Percentiles rank a stretch among this genome's conserved stretches.
Conservation (phyloP, 2,888 invertebrate genomes). For the Platycheirus rosarum region DNA sequence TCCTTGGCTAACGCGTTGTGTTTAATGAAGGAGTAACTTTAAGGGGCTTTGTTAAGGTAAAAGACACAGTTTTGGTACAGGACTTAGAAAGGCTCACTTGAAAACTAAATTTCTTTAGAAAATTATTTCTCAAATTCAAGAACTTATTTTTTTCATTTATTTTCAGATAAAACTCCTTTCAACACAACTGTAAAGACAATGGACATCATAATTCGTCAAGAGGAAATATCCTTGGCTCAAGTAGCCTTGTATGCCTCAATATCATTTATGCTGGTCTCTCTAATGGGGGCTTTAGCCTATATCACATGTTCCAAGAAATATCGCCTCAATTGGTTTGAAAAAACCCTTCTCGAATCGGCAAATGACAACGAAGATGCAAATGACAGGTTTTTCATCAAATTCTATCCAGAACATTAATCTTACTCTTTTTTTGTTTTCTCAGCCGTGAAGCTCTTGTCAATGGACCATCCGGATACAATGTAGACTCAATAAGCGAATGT, state of each 20-base stretch:
- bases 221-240: slow-evolving; percentile 81
- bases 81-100: too few relatives aligned
- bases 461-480: slow-evolving; percentile 80
- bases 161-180: slow-evolving; percentile 5
- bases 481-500: slow-evolving; percentile 82
- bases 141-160: too few relatives aligned
- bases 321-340: slow-evolving; percentile 85
- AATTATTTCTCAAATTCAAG: too few relatives aligned
- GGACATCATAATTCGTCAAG: slow-evolving; percentile 81
- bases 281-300: slow-evolving; percentile 83
- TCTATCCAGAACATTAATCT: background rate
- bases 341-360: slow-evolving; percentile 84
- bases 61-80: too few relatives aligned
- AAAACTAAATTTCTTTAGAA: too few relatives aligned
- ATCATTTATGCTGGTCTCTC: slow-evolving; percentile 83
- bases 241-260: slow-evolving; percentile 83
- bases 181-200: slow-evolving; percentile 72
- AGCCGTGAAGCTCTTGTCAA: slow-evolving; percentile 83
- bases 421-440: background rate
- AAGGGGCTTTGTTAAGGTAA: background rate
- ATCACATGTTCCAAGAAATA: slow-evolving; percentile 84
- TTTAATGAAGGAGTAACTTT: background rate
- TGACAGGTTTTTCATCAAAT: slow-evolving; percentile 79
- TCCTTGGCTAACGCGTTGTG: background rate
- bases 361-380: slow-evolving; percentile 81